Evolutionary conservation across 2,113 vertebrate species (phyloP).

Genomic region (Sus scrofa): DNA sequence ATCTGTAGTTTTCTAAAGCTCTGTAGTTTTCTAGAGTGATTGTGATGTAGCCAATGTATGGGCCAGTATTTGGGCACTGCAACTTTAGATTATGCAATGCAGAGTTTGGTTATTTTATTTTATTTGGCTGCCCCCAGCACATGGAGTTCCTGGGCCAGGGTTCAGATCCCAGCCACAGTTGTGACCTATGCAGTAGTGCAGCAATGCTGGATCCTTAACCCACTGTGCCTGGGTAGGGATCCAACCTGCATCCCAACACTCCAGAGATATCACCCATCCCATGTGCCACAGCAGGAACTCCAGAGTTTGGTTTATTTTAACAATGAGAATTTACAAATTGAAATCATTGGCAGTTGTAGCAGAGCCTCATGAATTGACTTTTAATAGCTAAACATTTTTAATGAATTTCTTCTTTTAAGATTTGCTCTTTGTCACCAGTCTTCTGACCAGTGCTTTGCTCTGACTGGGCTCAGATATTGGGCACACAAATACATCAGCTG

Average conservation of each 20-base stretch:
- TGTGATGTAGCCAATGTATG: background rate
- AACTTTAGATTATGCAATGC: background rate
- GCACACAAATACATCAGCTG: background rate
- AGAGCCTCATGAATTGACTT: background rate
- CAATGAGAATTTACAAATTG: background rate
- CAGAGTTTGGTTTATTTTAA: constrained; percentile 11
- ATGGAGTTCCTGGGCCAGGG: too few relatives aligned
- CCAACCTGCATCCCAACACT: too few relatives aligned
- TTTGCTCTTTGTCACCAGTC: background rate
- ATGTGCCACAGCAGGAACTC: background rate
- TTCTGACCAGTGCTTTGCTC: background rate
- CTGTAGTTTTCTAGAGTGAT: background rate
- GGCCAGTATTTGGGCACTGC: background rate
- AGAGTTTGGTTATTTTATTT: background rate
- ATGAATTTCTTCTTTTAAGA: background rate
- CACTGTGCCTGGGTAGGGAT: too few relatives aligned
- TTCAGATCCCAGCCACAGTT: too few relatives aligned
- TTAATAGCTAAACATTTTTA: background rate
- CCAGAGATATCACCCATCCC: too few relatives aligned
- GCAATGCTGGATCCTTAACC: too few relatives aligned
- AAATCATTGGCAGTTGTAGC: background rate
- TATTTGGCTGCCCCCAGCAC: too few relatives aligned
- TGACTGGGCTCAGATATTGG: constrained; percentile 9
- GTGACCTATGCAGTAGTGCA: too few relatives aligned
- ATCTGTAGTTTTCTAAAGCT: background rate